A percentile compares a stretch with the other conserved stretches of the same genome.
Evolutionary conservation across 1,140 invertebrate genomes (phyloP).

Genomic region (Leguminivora glycinivorella): DNA sequence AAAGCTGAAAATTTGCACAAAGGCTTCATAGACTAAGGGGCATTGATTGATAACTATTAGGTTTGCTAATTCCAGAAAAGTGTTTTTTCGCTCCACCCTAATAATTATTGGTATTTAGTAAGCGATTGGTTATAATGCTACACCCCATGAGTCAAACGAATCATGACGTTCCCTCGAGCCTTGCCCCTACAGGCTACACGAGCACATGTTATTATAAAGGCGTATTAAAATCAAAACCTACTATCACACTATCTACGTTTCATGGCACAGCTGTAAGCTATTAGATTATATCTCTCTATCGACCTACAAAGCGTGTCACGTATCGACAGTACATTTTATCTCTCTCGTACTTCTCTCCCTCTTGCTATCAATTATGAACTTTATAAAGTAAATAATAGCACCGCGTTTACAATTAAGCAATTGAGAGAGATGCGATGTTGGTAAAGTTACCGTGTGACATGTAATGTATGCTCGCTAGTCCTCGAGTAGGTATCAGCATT

Average conservation of each 20-base stretch:
- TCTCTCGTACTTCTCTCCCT: neutral
- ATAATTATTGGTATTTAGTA: neutral
- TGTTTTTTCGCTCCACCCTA: too few relatives aligned
- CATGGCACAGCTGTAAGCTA: constrained; percentile 14
- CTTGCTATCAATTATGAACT: neutral
- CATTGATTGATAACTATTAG: too few relatives aligned
- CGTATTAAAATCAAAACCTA: constrained; percentile 1
- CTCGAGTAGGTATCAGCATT: constrained; percentile 11
- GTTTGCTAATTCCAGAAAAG: too few relatives aligned
- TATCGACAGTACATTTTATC: neutral
- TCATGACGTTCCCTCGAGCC: neutral
- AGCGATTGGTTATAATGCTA: neutral
- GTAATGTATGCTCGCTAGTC: constrained; percentile 14
- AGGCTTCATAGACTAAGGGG: too few relatives aligned
- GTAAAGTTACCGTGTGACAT: constrained; percentile 1
- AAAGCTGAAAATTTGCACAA: too few relatives aligned
- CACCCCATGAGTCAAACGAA: neutral
- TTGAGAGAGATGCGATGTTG: neutral
- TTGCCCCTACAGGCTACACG: neutral
- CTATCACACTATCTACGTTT: constrained; percentile 1
- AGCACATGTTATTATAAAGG: neutral
- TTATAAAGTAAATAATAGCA: neutral
- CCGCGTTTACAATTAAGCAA: neutral
- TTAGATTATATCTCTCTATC: constrained; percentile 7
- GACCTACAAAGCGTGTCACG: constrained; percentile 13